A percentile compares a stretch with the other conserved stretches of the same genome.
phyloP scores from a whole-genome alignment of 2,113 vertebrate species.

The Mus pahari region DNA sequence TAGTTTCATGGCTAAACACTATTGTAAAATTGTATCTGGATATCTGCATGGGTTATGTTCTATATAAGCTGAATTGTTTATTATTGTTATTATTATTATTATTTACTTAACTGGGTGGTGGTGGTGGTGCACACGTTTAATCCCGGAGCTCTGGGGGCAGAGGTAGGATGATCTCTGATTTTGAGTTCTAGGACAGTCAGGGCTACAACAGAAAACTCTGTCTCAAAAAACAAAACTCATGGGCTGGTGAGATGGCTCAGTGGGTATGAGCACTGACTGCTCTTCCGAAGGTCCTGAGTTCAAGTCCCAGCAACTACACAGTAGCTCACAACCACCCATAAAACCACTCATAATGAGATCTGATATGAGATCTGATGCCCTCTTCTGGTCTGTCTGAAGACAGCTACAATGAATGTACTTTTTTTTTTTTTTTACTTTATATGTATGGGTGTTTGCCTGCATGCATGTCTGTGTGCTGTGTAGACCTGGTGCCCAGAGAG shows the following conservation, averaged over 20 bases:
- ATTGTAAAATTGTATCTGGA: neutral
- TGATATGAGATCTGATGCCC: no score
- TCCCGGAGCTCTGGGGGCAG: neutral
- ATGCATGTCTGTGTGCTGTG: neutral
- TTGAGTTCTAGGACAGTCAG: neutral
- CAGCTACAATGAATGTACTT: no score
- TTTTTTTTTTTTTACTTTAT: neutral
- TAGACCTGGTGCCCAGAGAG: neutral
- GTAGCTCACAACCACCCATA: no score
- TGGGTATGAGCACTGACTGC: no score
- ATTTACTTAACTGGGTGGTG: neutral
- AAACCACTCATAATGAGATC: no score
- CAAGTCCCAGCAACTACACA: no score
- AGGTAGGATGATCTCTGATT: neutral
- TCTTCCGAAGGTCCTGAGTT: no score
- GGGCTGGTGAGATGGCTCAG: no score
- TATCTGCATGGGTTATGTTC: neutral
- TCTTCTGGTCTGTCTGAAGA: no score
- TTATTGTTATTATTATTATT: neutral
- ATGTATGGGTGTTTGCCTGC: neutral
- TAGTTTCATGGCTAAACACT: neutral
- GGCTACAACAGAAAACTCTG: neutral
- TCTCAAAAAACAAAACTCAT: neutral
- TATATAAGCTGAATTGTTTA: neutral
- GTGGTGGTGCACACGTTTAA: neutral